Percentiles rank a stretch among this genome's conserved stretches.
Conservation (phyloP, 2,797 vertebrate genomes). For the Pyrocephalus nanus region DNA sequence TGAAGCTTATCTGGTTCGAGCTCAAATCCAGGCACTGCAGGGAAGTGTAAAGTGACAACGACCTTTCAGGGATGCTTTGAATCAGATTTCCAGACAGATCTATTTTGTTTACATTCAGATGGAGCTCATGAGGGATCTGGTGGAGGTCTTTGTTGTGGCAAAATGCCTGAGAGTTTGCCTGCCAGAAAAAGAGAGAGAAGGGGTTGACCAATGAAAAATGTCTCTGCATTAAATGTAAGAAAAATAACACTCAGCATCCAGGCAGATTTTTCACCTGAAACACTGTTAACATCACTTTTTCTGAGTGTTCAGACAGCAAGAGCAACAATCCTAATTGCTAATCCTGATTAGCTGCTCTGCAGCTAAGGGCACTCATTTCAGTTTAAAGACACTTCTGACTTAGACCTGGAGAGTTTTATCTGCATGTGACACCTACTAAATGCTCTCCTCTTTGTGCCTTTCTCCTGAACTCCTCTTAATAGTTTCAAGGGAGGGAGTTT, state of each 20-base stretch:
- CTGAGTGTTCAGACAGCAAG: background rate
- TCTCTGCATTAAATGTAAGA: background rate
- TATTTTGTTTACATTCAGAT: conserved; percentile 76
- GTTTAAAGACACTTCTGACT: background rate
- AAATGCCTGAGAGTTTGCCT: conserved; percentile 83
- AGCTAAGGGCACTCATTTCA: background rate
- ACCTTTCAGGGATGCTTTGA: conserved; percentile 79
- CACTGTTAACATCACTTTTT: background rate
- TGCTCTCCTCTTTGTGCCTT: background rate
- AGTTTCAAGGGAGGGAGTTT: background rate
- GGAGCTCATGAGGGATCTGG: conserved; percentile 79
- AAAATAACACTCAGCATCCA: background rate
- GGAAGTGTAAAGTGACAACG: conserved; percentile 74
- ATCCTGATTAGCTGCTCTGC: background rate
- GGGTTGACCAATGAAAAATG: background rate
- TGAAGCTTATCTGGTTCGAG: conserved; percentile 86
- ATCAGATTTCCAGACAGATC: conserved; percentile 90
- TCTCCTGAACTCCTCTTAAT: background rate
- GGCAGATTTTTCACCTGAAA: background rate
- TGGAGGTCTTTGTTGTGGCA: conserved; percentile 83
- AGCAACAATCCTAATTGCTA: background rate
- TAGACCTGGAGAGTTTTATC: background rate
- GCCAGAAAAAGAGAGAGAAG: conserved; percentile 1
- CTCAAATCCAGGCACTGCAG: conserved; percentile 85
- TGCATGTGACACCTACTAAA: background rate